Evolutionary conservation across 2,888 invertebrate species (phyloP), one percentile per base, ranked within the genome.

Genomic region (Drosophila gaucha): DNA sequence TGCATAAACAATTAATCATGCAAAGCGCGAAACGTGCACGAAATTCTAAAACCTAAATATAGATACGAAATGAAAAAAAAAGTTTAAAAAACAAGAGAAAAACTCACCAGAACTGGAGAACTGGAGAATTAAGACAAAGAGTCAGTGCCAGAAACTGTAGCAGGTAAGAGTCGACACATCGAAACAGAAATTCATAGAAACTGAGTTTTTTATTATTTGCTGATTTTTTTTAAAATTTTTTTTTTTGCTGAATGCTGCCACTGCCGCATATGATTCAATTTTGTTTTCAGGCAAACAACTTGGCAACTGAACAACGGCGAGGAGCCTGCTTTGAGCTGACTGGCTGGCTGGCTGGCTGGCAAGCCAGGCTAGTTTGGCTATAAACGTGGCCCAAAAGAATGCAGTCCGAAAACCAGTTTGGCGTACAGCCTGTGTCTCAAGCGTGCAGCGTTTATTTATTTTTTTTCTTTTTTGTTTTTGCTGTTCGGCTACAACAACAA

Each of bases 1-100:
- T 78, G 85, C 85, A 86, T 86, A 80, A 82, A 70, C 80, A 85
- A 86, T 85, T 84, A 85, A 85, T 84, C 85, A 84, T 84, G 80
- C 82, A 80, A 74, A 82, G 69, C 78, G 74, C 51, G 65, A 87
- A 83, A 83, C 85, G 85, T 87, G 86, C 76, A 67, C 68, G 59
- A 87, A 87, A 83, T 86, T 74, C 76, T 67, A 49, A 70, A 77
- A 68, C 71, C 78, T 67, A 78, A 70, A 69, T 80, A 78, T 70
- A 84, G 71, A 67, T 67, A 60, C 57, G 31, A 54, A 60, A 44
- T 36, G 44, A 43, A 22, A 50, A 51, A 35, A 24, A 10, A 33
- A 47, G 20, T 9, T 18, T 12, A n/a, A 31, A n/a, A 14, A 10
- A 18, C 14, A n/a, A 3, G 2, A 36, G 46, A 31, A 64, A 50